phyloP scores from a whole-genome alignment of 2,888 invertebrate genomes.

The Oxytorus armatus region DNA sequence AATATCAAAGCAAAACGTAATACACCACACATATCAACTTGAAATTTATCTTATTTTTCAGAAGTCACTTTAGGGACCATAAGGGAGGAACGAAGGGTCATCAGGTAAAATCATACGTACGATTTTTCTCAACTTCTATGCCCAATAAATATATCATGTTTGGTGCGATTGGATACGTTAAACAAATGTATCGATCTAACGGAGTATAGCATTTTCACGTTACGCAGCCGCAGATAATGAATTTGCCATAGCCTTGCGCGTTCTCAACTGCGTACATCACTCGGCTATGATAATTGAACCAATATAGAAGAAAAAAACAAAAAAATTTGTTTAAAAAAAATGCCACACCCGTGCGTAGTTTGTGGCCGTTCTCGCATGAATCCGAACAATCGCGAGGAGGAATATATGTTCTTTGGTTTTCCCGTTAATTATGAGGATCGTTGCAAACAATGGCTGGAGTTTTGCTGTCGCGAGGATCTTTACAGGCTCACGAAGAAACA shows the following conservation, averaged over 20 bases:
- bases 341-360: constrained; percentile 83
- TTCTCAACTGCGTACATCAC: background rate
- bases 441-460: constrained; percentile 82
- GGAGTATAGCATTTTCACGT: background rate
- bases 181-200: background rate
- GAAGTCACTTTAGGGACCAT: background rate
- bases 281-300: background rate
- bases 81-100: background rate
- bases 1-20: no score
- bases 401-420: constrained; percentile 83
- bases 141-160: background rate
- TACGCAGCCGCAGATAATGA: background rate
- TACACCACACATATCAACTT: no score
- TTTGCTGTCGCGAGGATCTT: constrained; percentile 82
- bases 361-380: constrained; percentile 84
- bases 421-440: constrained; percentile 82
- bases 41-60: background rate
- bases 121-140: background rate
- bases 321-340: constrained; percentile 67
- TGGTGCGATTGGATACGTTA: background rate
- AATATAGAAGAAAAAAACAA: background rate
- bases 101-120: background rate
- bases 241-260: background rate
- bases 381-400: constrained; percentile 82
- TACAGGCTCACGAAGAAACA: constrained; percentile 83